A percentile compares a stretch with the other conserved stretches of the same genome.
Evolutionary conservation across 1,140 invertebrate genomes (phyloP).

Genomic region (Physella acuta): DNA sequence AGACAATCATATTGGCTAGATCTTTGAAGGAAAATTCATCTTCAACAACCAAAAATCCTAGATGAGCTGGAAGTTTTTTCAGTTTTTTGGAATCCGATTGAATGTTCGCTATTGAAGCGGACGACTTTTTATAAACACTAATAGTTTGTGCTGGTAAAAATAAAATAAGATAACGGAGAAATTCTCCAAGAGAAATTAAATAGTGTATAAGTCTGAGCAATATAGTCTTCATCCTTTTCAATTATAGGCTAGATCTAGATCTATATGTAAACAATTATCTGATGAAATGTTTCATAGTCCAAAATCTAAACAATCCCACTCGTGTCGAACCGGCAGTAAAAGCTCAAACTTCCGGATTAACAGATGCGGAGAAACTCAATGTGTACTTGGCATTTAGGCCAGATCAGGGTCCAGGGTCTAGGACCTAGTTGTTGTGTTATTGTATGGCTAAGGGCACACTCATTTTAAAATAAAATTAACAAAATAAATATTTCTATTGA

Average conservation of each 20-base stretch:
- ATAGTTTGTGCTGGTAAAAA: conserved; percentile 32
- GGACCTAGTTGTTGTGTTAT: neutral
- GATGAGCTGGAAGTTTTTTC: conserved; percentile 51
- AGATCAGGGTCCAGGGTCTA: neutral
- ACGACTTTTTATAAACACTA: conserved; percentile 33
- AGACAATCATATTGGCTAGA: conserved; percentile 53
- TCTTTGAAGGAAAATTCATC: conserved; percentile 49
- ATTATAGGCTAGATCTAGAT: neutral
- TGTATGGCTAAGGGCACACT: neutral
- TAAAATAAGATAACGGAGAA: conserved; percentile 35
- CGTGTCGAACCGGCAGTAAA: conserved; percentile 25
- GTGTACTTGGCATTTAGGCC: neutral
- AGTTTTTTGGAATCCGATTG: conserved; percentile 48
- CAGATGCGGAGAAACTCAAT: conserved; percentile 1
- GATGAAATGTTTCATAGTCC: conserved; percentile 20
- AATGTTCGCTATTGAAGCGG: conserved; percentile 22
- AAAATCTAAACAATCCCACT: conserved; percentile 11
- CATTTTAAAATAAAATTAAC: neutral
- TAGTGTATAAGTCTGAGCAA: conserved; percentile 45
- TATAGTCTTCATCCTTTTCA: conserved; percentile 28
- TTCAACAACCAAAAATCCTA: conserved; percentile 51
- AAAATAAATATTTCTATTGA: neutral
- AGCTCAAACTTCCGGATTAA: neutral
- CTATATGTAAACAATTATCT: neutral
- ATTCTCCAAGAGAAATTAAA: conserved; percentile 39